Base-by-base conservation (phyloP, 1,140 invertebrate genomes). In the Bursaphelenchus mucronatus region DNA sequence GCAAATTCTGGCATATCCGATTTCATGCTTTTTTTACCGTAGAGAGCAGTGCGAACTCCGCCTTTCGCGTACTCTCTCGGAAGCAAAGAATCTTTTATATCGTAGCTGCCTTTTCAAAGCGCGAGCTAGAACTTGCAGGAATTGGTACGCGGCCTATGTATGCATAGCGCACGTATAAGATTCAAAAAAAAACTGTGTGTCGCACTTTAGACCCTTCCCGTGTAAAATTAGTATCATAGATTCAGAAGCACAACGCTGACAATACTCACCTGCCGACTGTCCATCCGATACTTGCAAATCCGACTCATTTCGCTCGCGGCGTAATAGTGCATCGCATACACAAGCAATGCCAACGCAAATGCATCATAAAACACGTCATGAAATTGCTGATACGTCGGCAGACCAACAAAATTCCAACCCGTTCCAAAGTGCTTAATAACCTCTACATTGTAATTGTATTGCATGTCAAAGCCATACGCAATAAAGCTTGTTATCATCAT, bases 251-350 rank as follows among this genome's bases (percentile, higher is more conserved):
- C 52, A 8, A 40, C 41, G 50, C 41, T 49, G 19, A 57, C 21
- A 47, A 17, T 45, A 45, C 30, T 15, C 30, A 75, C 69, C 66
- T 71, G 69, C 65, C 65, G 55, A 49, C 58, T 50, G 43, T 69
- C 49, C 8, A 73, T 52, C n/a, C 40, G 47, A 46, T 74, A 74
- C 17, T 75, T 75, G 51, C 70, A 50, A 6, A 41, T 54, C 50
- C 63, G 67, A 21, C 61, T 58, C 40, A 75, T 52, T 21, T 45
- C 57, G 30, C 43, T 65, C n/a, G 67, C 64, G 3, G 58, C 45
- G 10, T 61, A 15, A 11, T 63, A 46, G 58, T 74, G 71, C 21
- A 66, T 40, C 19, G 62, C 59, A 59, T 71, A 62, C n/a, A 54
- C 40, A 40, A 69, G 59, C 17, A 74, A 44, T 51, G 72, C 66